Base-by-base conservation (phyloP, 2,113 vertebrate genomes). In the Acrocephalus arundinaceus region DNA sequence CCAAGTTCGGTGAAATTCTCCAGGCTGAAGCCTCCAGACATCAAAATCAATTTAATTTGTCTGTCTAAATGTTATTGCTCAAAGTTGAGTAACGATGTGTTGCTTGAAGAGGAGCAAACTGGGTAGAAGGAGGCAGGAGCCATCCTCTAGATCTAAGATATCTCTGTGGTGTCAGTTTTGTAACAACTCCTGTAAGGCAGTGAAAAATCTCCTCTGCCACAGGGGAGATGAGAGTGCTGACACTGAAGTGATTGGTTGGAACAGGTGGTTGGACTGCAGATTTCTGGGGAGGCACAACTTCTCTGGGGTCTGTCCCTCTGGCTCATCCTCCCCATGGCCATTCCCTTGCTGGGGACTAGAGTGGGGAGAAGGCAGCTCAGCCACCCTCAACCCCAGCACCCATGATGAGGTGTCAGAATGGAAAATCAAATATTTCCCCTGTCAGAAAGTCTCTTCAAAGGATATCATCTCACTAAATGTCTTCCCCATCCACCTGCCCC, bases 1-100 rank as follows among this genome's bases (percentile, higher is more conserved):
- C 57, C 59, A 81, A 71, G 35, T 48, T 81, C 48, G 63, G 46
- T 59, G 63, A 48, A 74, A 73, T 58, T 67, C 68, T 84, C 51
- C 43, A 70, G 46, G 55, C 51, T 77, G 6, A 75, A 87, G 13
- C 58, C 79, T 86, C 18, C 66, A 93, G 86, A 63, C 57, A 13
- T 68, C 49, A 91, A 65, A 94, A 94, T 76, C 87, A 30, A 57
- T 95, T 78, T 37, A 4, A 46, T 93, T 92, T 94, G 49, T 92
- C 89, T 95, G 37, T 82, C 84, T 94, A 66, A 85, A 87, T 46
- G 66, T 70, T 90, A 30, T 24, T 87, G 54, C 54, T 89, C 23
- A 2, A 89, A 91, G 62, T 5, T 91, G 91, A 95, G 61, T 91
- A 46, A 91, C 58, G 48, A 49, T 63, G 25, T 78, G 48, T 33